phyloP scores from a whole-genome alignment of 2,888 invertebrate species.

The Ochropacha duplaris region DNA sequence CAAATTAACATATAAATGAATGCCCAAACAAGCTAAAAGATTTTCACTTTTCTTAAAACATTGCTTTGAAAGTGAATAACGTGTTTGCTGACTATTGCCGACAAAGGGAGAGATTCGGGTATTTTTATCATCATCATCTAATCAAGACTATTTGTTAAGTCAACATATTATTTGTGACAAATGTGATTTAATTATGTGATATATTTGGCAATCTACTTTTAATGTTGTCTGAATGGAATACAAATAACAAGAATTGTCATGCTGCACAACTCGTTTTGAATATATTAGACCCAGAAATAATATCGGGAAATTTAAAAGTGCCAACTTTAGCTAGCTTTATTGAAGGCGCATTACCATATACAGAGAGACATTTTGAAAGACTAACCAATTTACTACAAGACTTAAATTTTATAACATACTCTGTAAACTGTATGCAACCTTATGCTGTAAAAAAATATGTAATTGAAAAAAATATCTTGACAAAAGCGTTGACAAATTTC shows the following conservation, averaged over 20 bases:
- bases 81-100: not conserved
- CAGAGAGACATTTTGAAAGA: slow-evolving; percentile 91
- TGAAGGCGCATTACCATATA: slow-evolving; percentile 92
- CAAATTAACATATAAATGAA: not conserved
- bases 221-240: not conserved
- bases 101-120: not conserved
- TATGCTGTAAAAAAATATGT: slow-evolving; percentile 63
- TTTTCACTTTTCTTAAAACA: not conserved
- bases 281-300: slow-evolving; percentile 87
- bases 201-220: not conserved
- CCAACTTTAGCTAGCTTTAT: slow-evolving; percentile 85
- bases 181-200: not conserved
- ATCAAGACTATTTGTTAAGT: not conserved
- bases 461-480: slow-evolving; percentile 12
- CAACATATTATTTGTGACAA: not conserved
- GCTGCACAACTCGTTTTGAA: slow-evolving; percentile 91
- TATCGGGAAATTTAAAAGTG: slow-evolving; percentile 85
- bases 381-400: slow-evolving; percentile 90
- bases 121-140: not conserved
- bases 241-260: slow-evolving; percentile 84
- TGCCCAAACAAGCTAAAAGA: not conserved
- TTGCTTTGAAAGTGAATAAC: not conserved
- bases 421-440: slow-evolving; percentile 89
- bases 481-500: too few species aligned
- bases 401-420: slow-evolving; percentile 91